Evolutionary conservation across 2,888 invertebrate species (phyloP).

Genomic region (Drosophila picticornis): DNA sequence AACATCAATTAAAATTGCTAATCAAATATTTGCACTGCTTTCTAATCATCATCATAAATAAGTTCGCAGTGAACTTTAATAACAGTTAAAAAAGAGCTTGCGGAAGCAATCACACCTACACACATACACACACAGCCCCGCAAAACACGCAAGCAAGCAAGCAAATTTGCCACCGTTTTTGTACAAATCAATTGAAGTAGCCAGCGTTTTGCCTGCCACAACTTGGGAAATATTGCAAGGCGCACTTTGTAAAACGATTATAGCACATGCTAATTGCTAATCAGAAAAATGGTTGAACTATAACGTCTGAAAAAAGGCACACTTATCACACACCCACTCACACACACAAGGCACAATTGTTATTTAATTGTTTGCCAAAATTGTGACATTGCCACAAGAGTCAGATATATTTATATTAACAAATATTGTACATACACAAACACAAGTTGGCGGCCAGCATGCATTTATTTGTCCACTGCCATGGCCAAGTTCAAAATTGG

Average conservation of each 20-base stretch:
- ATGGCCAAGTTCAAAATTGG: constrained; percentile 71
- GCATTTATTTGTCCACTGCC: constrained; percentile 54
- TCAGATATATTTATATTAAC: constrained; percentile 14
- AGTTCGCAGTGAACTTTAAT: constrained; percentile 19
- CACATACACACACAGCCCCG: constrained; percentile 5
- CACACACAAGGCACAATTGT: constrained; percentile 7
- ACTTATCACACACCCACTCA: constrained; percentile 13
- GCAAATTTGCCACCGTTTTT: constrained; percentile 12
- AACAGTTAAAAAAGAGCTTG: constrained; percentile 22
- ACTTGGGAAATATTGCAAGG: constrained; percentile 40
- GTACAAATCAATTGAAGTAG: constrained; percentile 68
- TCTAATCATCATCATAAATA: constrained; percentile 17
- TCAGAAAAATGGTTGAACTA: constrained; percentile 6
- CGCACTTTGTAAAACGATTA: neutral
- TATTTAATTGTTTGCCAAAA: constrained; percentile 38
- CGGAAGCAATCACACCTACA: constrained; percentile 21
- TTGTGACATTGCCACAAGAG: constrained; percentile 20
- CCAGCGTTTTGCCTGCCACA: constrained; percentile 47
- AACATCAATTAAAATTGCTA: neutral
- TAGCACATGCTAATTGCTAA: too few relatives aligned
- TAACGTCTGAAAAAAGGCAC: neutral
- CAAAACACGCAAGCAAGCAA: neutral
- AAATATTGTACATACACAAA: constrained; percentile 25
- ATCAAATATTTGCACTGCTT: constrained; percentile 23
- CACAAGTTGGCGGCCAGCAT: constrained; percentile 33